Base-by-base conservation (phyloP, 2,113 vertebrate species). In the Nesoenas mayeri region DNA sequence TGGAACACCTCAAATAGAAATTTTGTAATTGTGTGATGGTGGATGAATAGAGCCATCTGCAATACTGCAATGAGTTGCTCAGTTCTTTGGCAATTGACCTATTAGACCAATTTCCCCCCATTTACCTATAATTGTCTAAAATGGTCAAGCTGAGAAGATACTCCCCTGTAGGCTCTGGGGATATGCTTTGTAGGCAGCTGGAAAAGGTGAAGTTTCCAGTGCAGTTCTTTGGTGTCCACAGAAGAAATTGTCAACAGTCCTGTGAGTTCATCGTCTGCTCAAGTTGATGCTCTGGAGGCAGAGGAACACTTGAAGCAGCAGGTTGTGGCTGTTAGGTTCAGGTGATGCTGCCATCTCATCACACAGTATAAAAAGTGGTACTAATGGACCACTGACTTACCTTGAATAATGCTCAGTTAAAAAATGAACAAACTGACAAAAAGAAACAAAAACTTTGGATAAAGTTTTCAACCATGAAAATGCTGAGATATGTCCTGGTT, bases 121-220 rank as follows among this genome's bases (percentile, higher is more conserved):
- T 44, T 54, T 58, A 13, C 12, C 15, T 38, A 5, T 17, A 32
- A 6, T 8, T 80, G 10, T 26, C 24, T 58, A 9, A 67, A 67
- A 32, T 1, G 1, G 4, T 25, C 36, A 70, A 36, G 32, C 4
- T 2, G 13, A 31, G 15, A 67, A 31, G 28, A 19, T 26, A 10
- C 53, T 42, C 11, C 6, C 61, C 17, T 38, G 11, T 20, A 31
- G 34, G 7, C 20, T 40, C 34, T 18, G 31, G 31, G 4, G 8
- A 40, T 47, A 2, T 13, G 3, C 13, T 47, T 36, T 0, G 0
- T 4, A 25, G 22, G 31, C 10, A 61, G 31, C 6, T 0, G 1
- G 40, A 25, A 42, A 44, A 31, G 13, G 22, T 9, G 17, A 53
- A 40, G 6, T 10, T 79, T 62, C 42, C 26, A 40, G 14, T 1